These are phyloP conservation scores for Hippotragus niger DNA, from an alignment of 2,113 vertebrate species.

Conservation along the genomic window DNA sequence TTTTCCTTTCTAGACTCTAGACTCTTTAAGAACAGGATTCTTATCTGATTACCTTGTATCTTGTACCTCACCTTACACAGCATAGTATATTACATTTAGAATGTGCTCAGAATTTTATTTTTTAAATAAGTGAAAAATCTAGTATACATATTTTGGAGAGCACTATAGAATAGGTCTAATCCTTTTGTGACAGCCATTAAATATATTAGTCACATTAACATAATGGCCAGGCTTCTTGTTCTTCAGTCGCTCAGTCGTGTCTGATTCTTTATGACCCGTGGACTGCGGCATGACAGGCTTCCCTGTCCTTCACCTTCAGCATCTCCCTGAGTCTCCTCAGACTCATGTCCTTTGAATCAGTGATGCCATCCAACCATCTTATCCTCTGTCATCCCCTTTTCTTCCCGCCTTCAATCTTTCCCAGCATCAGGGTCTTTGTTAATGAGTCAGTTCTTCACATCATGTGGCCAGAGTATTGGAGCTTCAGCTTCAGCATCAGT, in stretches of 20 bases:
- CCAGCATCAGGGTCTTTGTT: background rate
- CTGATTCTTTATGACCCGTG: fast-evolving
- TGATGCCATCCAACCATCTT: background rate
- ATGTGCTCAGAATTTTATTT: background rate
- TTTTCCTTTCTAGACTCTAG: background rate
- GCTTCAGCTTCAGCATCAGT: background rate
- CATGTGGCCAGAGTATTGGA: background rate
- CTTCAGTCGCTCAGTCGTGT: background rate
- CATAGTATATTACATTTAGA: background rate
- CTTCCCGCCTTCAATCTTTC: background rate
- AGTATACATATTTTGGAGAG: background rate
- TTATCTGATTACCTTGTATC: background rate
- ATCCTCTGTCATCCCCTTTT: background rate
- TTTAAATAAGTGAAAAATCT: background rate
- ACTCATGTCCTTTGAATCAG: background rate
- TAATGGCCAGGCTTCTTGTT: background rate
- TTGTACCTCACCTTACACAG: background rate
- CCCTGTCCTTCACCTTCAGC: background rate
- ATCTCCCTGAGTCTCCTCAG: background rate
- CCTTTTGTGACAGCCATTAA: background rate
- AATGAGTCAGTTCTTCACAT: background rate
- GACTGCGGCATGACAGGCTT: background rate
- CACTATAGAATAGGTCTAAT: background rate
- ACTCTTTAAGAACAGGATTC: background rate
- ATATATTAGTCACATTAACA: background rate